phyloP scores from a whole-genome alignment of 2,888 invertebrate species.

The Bembecia ichneumoniformis region DNA sequence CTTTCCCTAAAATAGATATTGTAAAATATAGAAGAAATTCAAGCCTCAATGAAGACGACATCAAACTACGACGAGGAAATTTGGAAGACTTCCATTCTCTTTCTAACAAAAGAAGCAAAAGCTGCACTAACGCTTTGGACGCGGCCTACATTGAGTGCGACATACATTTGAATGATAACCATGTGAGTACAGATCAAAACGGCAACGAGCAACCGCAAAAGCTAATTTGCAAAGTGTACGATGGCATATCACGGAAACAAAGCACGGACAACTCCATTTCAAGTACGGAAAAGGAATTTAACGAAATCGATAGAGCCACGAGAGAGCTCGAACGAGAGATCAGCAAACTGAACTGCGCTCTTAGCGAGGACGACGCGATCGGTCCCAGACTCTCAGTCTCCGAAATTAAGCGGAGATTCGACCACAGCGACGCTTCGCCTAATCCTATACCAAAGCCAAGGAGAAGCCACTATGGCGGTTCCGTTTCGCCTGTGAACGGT shows the following conservation, averaged over 20 bases:
- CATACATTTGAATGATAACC: slow-evolving; percentile 49
- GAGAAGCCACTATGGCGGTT: slow-evolving; percentile 59
- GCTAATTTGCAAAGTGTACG: slow-evolving; percentile 56
- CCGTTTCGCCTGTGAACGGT: slow-evolving; percentile 30
- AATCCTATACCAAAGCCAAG: slow-evolving; percentile 74
- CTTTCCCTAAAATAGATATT: slow-evolving; percentile 58
- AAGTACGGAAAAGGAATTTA: slow-evolving; percentile 61
- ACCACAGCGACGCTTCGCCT: slow-evolving; percentile 59
- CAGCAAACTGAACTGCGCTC: slow-evolving; percentile 59
- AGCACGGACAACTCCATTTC: slow-evolving; percentile 56
- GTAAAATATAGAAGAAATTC: slow-evolving; percentile 56
- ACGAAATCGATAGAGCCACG: slow-evolving; percentile 61
- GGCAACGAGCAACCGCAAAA: slow-evolving; percentile 52
- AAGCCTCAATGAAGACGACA: slow-evolving; percentile 61
- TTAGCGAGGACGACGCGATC: slow-evolving; percentile 49
- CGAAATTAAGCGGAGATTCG: slow-evolving; percentile 68
- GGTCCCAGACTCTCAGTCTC: slow-evolving; percentile 48
- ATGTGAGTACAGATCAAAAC: slow-evolving; percentile 34
- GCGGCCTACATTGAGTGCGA: slow-evolving; percentile 45
- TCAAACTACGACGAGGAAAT: slow-evolving; percentile 52
- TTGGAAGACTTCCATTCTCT: slow-evolving; percentile 55
- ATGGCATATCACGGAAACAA: slow-evolving; percentile 40
- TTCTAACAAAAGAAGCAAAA: slow-evolving; percentile 57
- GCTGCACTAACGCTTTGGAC: slow-evolving; percentile 47
- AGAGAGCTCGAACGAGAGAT: slow-evolving; percentile 60